Percentiles rank a stretch among this genome's conserved stretches.
These are phyloP conservation scores for Bombyx huttoni DNA, from an alignment of 2,888 invertebrate species.

Conservation along the genomic window DNA sequence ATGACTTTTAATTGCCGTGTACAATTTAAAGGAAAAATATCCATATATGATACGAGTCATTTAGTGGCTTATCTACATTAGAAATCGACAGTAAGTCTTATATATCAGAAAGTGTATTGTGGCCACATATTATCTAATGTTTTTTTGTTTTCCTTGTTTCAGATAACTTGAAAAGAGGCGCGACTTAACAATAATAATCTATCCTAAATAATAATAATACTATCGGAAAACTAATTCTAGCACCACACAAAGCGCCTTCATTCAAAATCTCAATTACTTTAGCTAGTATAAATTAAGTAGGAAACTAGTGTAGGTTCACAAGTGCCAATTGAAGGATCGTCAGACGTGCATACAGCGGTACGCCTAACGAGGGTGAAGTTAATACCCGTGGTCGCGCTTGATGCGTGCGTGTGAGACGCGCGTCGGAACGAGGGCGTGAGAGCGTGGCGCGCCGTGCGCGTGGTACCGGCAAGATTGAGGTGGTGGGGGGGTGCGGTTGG, in stretches of 20 bases:
- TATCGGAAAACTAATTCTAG: conserved; percentile 27
- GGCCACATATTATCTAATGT: not conserved
- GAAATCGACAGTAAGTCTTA: not conserved
- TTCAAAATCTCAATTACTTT: conserved; percentile 43
- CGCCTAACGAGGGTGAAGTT: no score
- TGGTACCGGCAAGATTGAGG: conserved; percentile 60
- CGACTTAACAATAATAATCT: conserved; percentile 24
- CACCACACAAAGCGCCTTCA: conserved; percentile 62
- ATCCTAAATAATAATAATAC: conserved; percentile 20
- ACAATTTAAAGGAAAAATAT: not conserved
- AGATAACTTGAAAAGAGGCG: conserved; percentile 41
- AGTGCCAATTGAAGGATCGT: conserved; percentile 28
- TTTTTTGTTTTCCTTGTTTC: conserved; percentile 43
- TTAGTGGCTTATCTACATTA: not conserved
- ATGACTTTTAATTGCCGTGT: not conserved
- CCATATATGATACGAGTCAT: not conserved
- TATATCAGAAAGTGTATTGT: not conserved
- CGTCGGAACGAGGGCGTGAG: conserved; percentile 17
- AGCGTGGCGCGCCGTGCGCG: conserved; percentile 21
- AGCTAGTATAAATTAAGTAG: conserved; percentile 29
- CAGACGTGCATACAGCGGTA: no score
- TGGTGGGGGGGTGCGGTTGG: conserved; percentile 67
- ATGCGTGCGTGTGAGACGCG: conserved; percentile 19
- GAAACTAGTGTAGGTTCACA: conserved; percentile 29
- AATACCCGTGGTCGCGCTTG: conserved; percentile 9